Evolutionary conservation across 2,113 vertebrate species (phyloP).

Genomic region (Puma concolor): DNA sequence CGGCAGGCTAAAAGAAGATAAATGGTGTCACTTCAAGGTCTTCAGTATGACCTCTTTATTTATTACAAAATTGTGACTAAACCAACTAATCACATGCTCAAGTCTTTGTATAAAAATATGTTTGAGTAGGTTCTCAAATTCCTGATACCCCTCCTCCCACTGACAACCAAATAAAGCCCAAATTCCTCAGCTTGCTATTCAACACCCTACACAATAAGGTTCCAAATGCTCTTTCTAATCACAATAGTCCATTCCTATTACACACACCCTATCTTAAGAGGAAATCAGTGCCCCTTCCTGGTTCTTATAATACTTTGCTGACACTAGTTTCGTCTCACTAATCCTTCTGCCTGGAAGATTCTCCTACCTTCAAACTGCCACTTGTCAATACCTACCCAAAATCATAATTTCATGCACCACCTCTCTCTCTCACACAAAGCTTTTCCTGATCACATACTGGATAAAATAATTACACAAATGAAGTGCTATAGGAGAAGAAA

Average conservation of each 20-base stretch:
- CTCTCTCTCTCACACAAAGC: not conserved
- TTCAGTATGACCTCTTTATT: not conserved
- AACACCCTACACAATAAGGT: not conserved
- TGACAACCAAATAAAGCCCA: not conserved
- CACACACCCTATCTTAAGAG: not conserved
- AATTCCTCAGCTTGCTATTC: not conserved
- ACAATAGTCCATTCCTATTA: not conserved
- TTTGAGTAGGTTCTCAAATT: not conserved
- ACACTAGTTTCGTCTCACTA: not conserved
- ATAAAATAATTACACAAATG: not conserved
- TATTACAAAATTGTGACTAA: conserved; percentile 15
- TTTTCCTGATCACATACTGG: not conserved
- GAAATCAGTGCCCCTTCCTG: not conserved
- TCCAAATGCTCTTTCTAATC: not conserved
- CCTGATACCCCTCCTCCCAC: not conserved
- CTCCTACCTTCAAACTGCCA: not conserved
- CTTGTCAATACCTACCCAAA: not conserved
- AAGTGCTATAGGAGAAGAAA: not conserved
- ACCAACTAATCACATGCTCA: not conserved
- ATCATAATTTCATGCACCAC: conserved; percentile 30
- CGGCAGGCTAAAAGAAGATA: conserved; percentile 17
- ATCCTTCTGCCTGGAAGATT: not conserved
- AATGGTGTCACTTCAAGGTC: not conserved
- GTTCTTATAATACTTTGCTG: not conserved
- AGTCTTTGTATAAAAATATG: conserved; percentile 11